These are phyloP conservation scores for Tetrapedia diversipes DNA, from an alignment of 2,888 invertebrate genomes.

Conservation along the genomic window DNA sequence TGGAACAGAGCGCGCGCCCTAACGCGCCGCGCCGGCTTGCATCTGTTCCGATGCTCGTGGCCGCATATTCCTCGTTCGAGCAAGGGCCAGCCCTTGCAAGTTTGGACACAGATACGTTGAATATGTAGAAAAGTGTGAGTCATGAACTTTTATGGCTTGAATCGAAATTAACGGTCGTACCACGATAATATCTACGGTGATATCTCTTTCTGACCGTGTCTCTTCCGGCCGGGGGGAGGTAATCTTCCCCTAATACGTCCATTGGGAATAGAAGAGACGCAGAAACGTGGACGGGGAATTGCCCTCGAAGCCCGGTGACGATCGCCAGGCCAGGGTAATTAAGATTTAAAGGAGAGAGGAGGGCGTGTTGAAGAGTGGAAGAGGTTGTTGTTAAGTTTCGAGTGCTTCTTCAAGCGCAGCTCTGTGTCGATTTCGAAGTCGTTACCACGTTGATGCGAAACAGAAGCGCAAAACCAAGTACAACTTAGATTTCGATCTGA, in stretches of 20 bases:
- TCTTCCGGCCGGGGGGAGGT: background rate
- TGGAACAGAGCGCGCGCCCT: conserved; percentile 32
- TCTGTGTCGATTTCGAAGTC: background rate
- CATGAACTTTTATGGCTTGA: conserved; percentile 39
- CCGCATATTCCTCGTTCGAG: conserved; percentile 45
- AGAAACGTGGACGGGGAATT: conserved; percentile 9
- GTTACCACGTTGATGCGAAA: background rate
- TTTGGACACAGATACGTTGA: conserved; percentile 37
- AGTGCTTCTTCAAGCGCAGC: background rate
- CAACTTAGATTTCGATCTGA: too few relatives aligned
- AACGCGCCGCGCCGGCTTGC: conserved; percentile 1
- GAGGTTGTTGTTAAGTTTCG: background rate
- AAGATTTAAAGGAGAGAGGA: background rate
- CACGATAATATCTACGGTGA: conserved; percentile 47
- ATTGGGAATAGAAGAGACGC: conserved; percentile 20
- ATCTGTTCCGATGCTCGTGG: conserved; percentile 10
- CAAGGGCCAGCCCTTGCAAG: conserved; percentile 34
- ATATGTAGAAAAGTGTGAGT: conserved; percentile 53
- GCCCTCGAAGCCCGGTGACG: background rate
- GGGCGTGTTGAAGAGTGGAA: background rate
- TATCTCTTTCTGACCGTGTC: conserved; percentile 35
- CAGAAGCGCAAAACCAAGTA: too few relatives aligned
- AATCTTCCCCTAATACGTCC: conserved; percentile 40
- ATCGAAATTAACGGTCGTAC: conserved; percentile 35
- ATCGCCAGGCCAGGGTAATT: conserved; percentile 7